These are phyloP conservation scores for Eolophus roseicapilla DNA, from an alignment of 2,113 vertebrate genomes.

Conservation along the genomic window DNA sequence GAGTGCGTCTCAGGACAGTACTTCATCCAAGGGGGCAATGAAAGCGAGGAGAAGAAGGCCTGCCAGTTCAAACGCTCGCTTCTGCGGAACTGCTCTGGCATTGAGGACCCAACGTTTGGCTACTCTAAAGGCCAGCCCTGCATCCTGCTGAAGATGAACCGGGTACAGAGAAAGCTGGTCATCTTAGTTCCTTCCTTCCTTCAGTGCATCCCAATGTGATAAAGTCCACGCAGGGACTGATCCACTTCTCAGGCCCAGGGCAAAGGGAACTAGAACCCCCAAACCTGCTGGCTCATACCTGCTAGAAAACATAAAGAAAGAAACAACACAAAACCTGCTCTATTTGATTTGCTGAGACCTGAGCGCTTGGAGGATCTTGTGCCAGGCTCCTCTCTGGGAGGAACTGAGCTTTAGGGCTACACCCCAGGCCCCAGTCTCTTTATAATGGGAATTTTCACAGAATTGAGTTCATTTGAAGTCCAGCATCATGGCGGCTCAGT, in stretches of 20 bases:
- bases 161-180: conserved; percentile 70
- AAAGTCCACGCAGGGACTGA: not conserved
- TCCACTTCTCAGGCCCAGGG: not conserved
- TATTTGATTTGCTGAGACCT: not conserved
- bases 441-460: not conserved
- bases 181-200: not conserved
- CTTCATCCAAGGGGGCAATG: conserved; percentile 86
- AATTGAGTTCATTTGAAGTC: not conserved
- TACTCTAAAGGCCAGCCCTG: conserved; percentile 91
- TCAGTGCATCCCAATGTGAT: not conserved
- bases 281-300: not conserved
- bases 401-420: not conserved
- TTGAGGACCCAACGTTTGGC: conserved; percentile 86
- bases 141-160: conserved; percentile 94
- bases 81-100: conserved; percentile 90
- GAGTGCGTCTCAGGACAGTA: conserved; percentile 83
- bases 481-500: not conserved
- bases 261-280: not conserved
- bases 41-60: conserved; percentile 85
- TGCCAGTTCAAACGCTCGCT: conserved; percentile 93
- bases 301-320: not conserved
- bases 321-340: not conserved
- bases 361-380: not conserved
- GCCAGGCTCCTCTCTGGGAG: not conserved
- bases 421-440: not conserved